These are phyloP conservation scores for Engystomops pustulosus DNA, from an alignment of 2,113 vertebrate species.

Conservation along the genomic window DNA sequence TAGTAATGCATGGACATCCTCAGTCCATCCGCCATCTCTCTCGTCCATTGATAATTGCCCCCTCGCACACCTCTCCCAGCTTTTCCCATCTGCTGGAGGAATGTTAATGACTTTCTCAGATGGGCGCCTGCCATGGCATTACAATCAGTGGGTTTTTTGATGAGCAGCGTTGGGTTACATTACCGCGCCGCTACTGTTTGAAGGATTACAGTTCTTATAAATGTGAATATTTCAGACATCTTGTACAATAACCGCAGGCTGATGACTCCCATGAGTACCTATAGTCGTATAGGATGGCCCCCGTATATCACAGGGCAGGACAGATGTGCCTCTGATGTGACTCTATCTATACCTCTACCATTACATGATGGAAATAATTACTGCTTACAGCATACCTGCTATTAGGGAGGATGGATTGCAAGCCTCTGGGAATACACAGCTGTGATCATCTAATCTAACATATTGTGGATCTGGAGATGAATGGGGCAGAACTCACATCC, in stretches of 20 bases:
- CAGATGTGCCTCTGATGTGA: neutral
- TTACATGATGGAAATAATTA: neutral
- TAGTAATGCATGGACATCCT: neutral
- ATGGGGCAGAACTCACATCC: too few relatives aligned
- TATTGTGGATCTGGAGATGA: too few relatives aligned
- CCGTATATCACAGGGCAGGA: neutral
- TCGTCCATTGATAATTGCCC: constrained; percentile 25
- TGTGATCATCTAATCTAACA: too few relatives aligned
- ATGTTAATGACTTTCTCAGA: constrained; percentile 54
- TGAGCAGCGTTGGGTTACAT: constrained; percentile 9
- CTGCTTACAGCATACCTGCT: neutral
- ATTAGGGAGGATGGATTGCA: neutral
- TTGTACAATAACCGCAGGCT: neutral
- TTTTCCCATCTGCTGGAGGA: constrained; percentile 47
- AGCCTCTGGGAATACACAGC: neutral
- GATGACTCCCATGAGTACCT: neutral
- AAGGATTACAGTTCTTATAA: neutral
- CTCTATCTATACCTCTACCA: neutral
- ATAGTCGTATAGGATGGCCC: neutral
- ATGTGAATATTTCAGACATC: neutral
- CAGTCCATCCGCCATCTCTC: constrained; percentile 2
- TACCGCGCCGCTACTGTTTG: neutral
- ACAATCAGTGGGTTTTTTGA: neutral
- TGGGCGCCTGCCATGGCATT: constrained; percentile 2
- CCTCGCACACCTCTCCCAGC: neutral